phyloP scores from a whole-genome alignment of 2,113 vertebrate species.

The Ophthalmolycus amberensis region DNA sequence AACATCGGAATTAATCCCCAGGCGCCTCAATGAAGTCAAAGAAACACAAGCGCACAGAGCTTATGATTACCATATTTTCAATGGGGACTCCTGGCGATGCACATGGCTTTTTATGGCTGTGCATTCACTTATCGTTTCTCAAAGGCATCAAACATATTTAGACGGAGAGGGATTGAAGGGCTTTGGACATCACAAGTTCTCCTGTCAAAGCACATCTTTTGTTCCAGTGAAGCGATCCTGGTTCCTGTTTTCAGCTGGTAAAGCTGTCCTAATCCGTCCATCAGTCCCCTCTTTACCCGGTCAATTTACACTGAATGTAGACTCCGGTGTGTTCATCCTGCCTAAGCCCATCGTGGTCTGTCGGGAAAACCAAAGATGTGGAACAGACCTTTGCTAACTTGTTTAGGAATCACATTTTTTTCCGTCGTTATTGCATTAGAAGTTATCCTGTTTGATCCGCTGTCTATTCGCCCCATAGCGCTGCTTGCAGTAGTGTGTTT shows the following conservation, averaged over 20 bases:
- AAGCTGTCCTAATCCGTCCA: constrained; percentile 34
- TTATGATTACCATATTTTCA: constrained; percentile 56
- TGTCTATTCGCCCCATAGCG: not conserved
- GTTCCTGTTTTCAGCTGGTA: constrained; percentile 33
- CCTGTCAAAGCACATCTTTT: constrained; percentile 37
- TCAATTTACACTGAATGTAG: constrained; percentile 29
- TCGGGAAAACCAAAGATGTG: not conserved
- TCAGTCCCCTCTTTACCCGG: constrained; percentile 16
- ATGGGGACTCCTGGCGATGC: constrained; percentile 5
- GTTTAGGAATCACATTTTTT: constrained; percentile 21
- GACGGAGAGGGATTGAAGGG: constrained; percentile 16
- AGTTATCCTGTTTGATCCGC: constrained; percentile 3
- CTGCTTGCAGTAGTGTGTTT: not conserved
- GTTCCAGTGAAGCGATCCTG: constrained; percentile 30
- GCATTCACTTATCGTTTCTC: constrained; percentile 40
- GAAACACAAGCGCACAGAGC: not conserved
- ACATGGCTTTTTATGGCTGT: constrained; percentile 17
- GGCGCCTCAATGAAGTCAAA: constrained; percentile 10
- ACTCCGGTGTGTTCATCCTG: not conserved
- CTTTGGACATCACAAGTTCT: constrained; percentile 46
- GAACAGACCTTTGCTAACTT: not conserved
- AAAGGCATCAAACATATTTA: constrained; percentile 53
- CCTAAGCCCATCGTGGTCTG: constrained; percentile 15
- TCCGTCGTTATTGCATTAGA: constrained; percentile 17
- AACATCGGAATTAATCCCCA: constrained; percentile 25